Percentiles rank a stretch among this genome's conserved stretches.
These are phyloP conservation scores for Nothobranchius furzeri DNA, from an alignment of 2,113 vertebrate genomes.

Conservation along the genomic window DNA sequence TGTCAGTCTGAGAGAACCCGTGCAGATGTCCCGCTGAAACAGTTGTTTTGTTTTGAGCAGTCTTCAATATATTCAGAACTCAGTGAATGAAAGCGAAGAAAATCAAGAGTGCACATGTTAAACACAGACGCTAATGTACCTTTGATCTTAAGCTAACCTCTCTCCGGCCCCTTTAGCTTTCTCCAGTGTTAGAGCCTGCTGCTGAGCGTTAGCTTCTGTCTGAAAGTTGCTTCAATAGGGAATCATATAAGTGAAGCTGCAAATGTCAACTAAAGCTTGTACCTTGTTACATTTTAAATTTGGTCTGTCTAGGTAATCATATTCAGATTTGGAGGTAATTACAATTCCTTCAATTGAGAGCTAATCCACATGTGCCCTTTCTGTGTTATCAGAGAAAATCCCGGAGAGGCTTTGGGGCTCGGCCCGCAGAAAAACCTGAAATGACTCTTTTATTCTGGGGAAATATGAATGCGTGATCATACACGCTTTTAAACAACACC, in stretches of 20 bases:
- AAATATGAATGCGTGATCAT: slow-evolving; percentile 25
- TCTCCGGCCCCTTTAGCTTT: slow-evolving; percentile 15
- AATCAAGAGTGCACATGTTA: slow-evolving; percentile 22
- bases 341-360: slow-evolving; percentile 64
- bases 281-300: slow-evolving; percentile 19
- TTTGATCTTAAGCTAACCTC: slow-evolving; percentile 58
- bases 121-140: slow-evolving; percentile 39
- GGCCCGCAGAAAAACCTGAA: slow-evolving; percentile 64
- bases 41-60: slow-evolving; percentile 39
- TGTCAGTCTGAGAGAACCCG: slow-evolving; percentile 58
- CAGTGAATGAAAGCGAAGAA: slow-evolving; percentile 31
- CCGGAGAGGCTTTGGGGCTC: slow-evolving; percentile 61
- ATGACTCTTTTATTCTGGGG: slow-evolving; percentile 70
- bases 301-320: slow-evolving; percentile 57
- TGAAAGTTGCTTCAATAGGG: not conserved
- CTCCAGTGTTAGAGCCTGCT: slow-evolving; percentile 39
- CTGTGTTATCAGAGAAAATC: slow-evolving; percentile 66
- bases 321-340: slow-evolving; percentile 72
- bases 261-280: slow-evolving; percentile 30
- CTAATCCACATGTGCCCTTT: slow-evolving; percentile 67
- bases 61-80: slow-evolving; percentile 41
- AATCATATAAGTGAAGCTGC: slow-evolving; percentile 30
- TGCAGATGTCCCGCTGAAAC: slow-evolving; percentile 38
- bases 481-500: slow-evolving; percentile 18
- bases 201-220: slow-evolving; percentile 30